Evolutionary conservation across 2,797 vertebrate species (phyloP).

Genomic region (Manis pentadactyla): DNA sequence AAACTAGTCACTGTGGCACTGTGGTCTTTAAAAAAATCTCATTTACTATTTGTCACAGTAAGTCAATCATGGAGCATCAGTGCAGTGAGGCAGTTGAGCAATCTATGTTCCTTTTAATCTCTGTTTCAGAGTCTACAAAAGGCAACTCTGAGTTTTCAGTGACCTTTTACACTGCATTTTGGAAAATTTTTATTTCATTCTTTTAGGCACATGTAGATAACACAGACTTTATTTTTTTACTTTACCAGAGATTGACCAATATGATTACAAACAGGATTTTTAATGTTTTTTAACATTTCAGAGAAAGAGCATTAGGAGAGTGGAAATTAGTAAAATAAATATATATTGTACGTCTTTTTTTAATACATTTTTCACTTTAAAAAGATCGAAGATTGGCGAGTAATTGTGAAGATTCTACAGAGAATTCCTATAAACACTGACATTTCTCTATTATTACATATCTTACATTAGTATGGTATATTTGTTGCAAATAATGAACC

Average conservation of each 20-base stretch:
- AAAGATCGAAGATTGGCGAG: neutral
- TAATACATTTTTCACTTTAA: neutral
- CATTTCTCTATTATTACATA: neutral
- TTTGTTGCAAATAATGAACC: neutral
- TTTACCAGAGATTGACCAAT: neutral
- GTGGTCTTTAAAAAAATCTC: slow-evolving; percentile 48
- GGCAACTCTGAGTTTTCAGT: slow-evolving; percentile 38
- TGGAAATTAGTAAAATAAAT: neutral
- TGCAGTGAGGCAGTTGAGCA: slow-evolving; percentile 48
- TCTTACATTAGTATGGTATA: neutral
- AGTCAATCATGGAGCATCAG: slow-evolving; percentile 61
- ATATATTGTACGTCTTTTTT: neutral
- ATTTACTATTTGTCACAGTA: slow-evolving; percentile 56
- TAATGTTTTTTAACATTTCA: neutral
- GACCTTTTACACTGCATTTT: slow-evolving; percentile 51
- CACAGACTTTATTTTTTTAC: neutral
- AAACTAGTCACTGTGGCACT: slow-evolving; percentile 59
- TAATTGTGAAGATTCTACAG: neutral
- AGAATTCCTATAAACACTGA: neutral
- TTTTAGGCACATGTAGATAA: slow-evolving; percentile 42
- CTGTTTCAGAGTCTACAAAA: slow-evolving; percentile 37
- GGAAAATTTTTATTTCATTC: slow-evolving; percentile 51
- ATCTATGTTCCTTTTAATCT: slow-evolving; percentile 61
- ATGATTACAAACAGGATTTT: neutral
- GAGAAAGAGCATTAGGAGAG: neutral